Evolutionary conservation across 2,888 invertebrate genomes (phyloP).

Genomic region (Phragmatobia fuliginosa): DNA sequence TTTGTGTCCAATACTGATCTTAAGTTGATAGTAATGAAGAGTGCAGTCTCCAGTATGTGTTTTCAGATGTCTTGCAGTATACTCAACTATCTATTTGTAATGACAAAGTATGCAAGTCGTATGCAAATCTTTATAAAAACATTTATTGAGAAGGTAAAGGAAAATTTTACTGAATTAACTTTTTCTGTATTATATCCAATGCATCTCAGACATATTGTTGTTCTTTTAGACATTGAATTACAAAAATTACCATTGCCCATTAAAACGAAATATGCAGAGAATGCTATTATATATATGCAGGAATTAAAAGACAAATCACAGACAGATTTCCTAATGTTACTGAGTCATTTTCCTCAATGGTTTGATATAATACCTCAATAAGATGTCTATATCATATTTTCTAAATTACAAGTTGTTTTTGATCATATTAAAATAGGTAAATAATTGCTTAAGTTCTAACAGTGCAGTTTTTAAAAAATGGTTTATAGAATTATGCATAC

Average conservation of each 20-base stretch:
- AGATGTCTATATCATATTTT: not conserved
- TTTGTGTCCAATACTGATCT: slow-evolving; percentile 50
- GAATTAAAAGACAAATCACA: slow-evolving; percentile 57
- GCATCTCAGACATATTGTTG: slow-evolving; percentile 58
- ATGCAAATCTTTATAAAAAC: slow-evolving; percentile 61
- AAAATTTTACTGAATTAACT: slow-evolving; percentile 39
- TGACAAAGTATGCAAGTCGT: slow-evolving; percentile 61
- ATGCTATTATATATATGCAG: slow-evolving; percentile 57
- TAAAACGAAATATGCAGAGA: slow-evolving; percentile 53
- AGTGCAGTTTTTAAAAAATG: too few species aligned
- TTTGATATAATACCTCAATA: slow-evolving; percentile 63
- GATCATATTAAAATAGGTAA: too few species aligned
- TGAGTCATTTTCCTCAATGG: slow-evolving; percentile 79
- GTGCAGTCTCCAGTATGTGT: slow-evolving; percentile 66
- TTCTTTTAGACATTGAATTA: slow-evolving; percentile 69
- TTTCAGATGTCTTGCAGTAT: slow-evolving; percentile 73
- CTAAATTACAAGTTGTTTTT: not conserved
- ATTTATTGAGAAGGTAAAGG: slow-evolving; percentile 64
- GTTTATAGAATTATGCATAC: too few species aligned
- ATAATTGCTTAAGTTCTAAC: too few species aligned
- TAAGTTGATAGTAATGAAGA: slow-evolving; percentile 57
- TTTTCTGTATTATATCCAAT: slow-evolving; percentile 66
- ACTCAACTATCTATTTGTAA: slow-evolving; percentile 69
- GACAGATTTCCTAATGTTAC: slow-evolving; percentile 69
- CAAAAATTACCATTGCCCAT: slow-evolving; percentile 48